A percentile compares a stretch with the other conserved stretches of the same genome.
These are phyloP conservation scores for Conopomorpha cramerella DNA, from an alignment of 1,140 invertebrate species.

Conservation along the genomic window DNA sequence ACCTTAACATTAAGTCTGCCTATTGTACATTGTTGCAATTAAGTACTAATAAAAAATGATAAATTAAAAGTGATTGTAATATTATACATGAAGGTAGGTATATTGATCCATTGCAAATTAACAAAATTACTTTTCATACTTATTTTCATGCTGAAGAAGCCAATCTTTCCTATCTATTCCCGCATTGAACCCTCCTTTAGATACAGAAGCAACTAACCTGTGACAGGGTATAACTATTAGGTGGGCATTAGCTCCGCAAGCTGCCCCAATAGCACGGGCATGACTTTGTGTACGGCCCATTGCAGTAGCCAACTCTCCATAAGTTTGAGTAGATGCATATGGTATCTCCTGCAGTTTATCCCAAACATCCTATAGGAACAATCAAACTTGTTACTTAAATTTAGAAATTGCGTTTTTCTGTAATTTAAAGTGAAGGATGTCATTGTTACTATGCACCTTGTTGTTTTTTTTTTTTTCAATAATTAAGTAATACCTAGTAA, in stretches of 20 bases:
- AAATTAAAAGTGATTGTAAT: too few relatives aligned
- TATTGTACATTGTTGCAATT: neutral
- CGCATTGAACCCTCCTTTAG: constrained; percentile 39
- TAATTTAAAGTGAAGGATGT: constrained; percentile 2
- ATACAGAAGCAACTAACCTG: constrained; percentile 25
- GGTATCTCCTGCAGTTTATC: constrained; percentile 26
- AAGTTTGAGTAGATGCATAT: constrained; percentile 40
- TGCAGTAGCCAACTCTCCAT: constrained; percentile 35
- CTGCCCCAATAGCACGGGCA: constrained; percentile 40
- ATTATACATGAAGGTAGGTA: too few relatives aligned
- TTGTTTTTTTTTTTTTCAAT: too few relatives aligned
- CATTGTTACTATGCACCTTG: too few relatives aligned
- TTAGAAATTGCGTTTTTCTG: neutral
- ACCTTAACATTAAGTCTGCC: neutral
- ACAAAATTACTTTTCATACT: too few relatives aligned
- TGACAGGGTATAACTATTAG: constrained; percentile 47
- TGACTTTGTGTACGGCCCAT: constrained; percentile 29
- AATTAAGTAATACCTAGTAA: too few relatives aligned
- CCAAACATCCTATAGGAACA: constrained; percentile 41
- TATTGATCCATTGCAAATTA: too few relatives aligned
- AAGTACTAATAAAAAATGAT: neutral
- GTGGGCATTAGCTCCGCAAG: constrained; percentile 45
- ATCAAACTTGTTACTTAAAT: too few relatives aligned
- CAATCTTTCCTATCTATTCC: constrained; percentile 39
- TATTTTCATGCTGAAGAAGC: constrained; percentile 41